Percentiles rank a stretch among this genome's conserved stretches.
Conservation (phyloP, 2,113 vertebrate genomes). For the Macquaria ambigua region DNA sequence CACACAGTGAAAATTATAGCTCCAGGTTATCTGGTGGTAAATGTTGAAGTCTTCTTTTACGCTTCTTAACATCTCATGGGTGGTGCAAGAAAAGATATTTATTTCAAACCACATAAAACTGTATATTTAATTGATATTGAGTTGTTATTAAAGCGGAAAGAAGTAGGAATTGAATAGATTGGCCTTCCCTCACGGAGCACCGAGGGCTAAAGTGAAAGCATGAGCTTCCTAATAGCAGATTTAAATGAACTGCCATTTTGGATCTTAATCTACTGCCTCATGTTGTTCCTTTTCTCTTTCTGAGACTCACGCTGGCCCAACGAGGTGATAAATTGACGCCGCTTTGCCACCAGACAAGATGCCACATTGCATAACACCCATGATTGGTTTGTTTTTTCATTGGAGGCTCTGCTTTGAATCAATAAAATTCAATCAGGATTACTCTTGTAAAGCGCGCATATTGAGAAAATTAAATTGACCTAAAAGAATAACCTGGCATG, state of each 20-base stretch:
- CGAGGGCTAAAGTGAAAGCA: neutral
- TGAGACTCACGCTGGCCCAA: slow-evolving; percentile 26
- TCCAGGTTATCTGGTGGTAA: slow-evolving; percentile 1
- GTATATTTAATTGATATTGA: neutral
- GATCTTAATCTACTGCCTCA: slow-evolving; percentile 48
- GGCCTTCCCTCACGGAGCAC: neutral
- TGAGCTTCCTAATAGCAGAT: slow-evolving; percentile 12
- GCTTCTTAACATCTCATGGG: slow-evolving; percentile 6
- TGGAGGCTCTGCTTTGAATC: slow-evolving; percentile 61
- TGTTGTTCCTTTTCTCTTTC: slow-evolving; percentile 38
- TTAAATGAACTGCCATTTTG: slow-evolving; percentile 48
- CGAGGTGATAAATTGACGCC: slow-evolving; percentile 70
- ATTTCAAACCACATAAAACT: slow-evolving; percentile 19
- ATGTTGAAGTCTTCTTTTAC: slow-evolving; percentile 5
- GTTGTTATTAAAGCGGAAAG: neutral
- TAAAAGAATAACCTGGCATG: slow-evolving; percentile 52
- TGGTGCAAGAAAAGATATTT: slow-evolving; percentile 8
- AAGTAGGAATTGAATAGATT: neutral
- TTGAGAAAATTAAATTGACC: slow-evolving; percentile 67
- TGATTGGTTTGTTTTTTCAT: slow-evolving; percentile 63
- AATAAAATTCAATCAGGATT: slow-evolving; percentile 74
- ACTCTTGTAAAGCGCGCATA: slow-evolving; percentile 52
- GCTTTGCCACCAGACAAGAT: slow-evolving; percentile 61
- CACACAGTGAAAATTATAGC: slow-evolving; percentile 17
- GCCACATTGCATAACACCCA: slow-evolving; percentile 56